phyloP scores from a whole-genome alignment of 92 coral and sea anemone genomes.

The Phenganax stokvisi region DNA sequence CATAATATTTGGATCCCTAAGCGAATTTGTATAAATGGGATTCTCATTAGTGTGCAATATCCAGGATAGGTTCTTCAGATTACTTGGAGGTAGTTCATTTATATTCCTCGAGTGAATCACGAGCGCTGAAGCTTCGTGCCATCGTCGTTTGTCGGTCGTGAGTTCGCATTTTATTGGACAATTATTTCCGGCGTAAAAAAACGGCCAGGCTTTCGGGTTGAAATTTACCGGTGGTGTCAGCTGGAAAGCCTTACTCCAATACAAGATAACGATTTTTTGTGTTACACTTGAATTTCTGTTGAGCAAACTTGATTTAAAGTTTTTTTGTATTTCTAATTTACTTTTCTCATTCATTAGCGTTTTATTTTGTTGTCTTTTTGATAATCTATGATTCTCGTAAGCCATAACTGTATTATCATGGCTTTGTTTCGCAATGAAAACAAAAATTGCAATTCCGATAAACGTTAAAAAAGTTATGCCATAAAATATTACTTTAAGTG shows the following conservation, averaged over 20 bases:
- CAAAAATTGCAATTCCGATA: background rate
- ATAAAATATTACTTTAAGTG: background rate
- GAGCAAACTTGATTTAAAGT: too few species aligned
- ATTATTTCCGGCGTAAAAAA: conserved; percentile 82
- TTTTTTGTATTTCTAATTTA: background rate
- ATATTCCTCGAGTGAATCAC: conserved; percentile 88
- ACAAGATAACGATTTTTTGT: conserved; percentile 56
- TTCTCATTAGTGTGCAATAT: conserved; percentile 90
- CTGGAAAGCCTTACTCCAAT: conserved; percentile 81
- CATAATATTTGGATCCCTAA: conserved; percentile 59
- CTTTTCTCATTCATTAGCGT: background rate
- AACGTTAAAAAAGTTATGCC: background rate
- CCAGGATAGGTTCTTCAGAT: conserved; percentile 79
- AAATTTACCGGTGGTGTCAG: conserved; percentile 73
- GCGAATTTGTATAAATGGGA: conserved; percentile 78
- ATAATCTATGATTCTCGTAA: background rate
- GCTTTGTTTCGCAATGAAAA: background rate
- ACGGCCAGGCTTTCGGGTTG: conserved; percentile 62
- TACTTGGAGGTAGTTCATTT: conserved; percentile 71
- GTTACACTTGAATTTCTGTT: background rate
- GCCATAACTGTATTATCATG: background rate
- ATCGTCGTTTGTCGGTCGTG: conserved; percentile 65
- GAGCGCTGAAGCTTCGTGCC: conserved; percentile 80
- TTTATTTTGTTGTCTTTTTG: background rate
- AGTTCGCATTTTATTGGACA: conserved; percentile 91